Evolutionary conservation across 2,797 vertebrate genomes (phyloP).

Genomic region (Poecilia wingei): DNA sequence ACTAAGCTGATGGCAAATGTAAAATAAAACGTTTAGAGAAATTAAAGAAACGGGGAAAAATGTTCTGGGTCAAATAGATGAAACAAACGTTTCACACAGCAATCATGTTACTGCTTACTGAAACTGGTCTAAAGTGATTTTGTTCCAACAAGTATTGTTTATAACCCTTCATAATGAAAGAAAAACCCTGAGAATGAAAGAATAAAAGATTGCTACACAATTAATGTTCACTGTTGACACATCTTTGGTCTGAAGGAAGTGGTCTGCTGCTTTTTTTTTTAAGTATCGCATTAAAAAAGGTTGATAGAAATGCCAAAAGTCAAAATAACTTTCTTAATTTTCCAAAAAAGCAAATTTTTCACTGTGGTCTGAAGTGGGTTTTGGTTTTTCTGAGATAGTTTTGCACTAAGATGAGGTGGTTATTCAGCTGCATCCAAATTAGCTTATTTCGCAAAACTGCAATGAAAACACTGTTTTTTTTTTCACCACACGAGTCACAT

Average conservation of each 20-base stretch:
- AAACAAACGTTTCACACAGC: background rate
- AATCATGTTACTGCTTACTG: background rate
- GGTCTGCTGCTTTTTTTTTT: background rate
- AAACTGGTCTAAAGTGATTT: background rate
- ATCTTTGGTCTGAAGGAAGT: background rate
- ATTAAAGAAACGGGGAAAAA: background rate
- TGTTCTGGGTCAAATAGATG: background rate
- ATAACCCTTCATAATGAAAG: background rate
- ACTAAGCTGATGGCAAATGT: background rate
- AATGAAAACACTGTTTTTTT: no score
- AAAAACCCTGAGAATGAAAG: background rate
- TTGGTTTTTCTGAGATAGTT: background rate
- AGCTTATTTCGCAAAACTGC: no score
- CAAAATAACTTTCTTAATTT: background rate
- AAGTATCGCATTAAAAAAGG: no score
- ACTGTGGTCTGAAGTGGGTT: background rate
- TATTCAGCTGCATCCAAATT: no score
- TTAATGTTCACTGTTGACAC: background rate
- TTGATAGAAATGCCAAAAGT: no score
- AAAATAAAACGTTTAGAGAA: background rate
- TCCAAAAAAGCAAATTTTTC: background rate
- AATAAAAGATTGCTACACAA: background rate
- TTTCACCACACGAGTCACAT: no score
- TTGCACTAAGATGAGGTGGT: no score
- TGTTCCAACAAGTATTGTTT: background rate